Evolutionary conservation across 2,888 invertebrate genomes (phyloP).

Genomic region (Sussaba pulchella): DNA sequence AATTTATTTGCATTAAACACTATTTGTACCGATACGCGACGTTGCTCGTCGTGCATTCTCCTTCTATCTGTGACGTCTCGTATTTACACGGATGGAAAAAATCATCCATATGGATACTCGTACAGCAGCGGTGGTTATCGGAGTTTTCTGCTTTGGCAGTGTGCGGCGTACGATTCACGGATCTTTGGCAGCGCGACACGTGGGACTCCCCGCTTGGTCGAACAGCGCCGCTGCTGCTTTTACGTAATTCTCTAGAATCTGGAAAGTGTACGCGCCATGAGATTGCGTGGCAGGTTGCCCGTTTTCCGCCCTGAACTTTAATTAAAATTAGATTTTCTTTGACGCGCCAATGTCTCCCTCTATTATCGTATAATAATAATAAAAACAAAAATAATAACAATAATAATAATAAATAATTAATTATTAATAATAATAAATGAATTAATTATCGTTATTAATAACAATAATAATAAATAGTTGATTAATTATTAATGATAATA

Average conservation of each 20-base stretch:
- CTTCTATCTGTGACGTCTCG: constrained; percentile 9
- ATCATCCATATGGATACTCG: not conserved
- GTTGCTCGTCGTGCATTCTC: not conserved
- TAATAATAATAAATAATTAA: too few relatives aligned
- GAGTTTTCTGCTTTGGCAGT: constrained; percentile 1
- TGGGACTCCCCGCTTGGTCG: constrained; percentile 10
- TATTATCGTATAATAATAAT: too few relatives aligned
- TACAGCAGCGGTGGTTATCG: not conserved
- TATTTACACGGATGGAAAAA: constrained; percentile 65
- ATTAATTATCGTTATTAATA: too few relatives aligned
- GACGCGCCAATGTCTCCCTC: too few relatives aligned
- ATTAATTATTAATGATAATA: too few relatives aligned
- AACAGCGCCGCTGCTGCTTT: not conserved
- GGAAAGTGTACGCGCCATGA: not conserved
- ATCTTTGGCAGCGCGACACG: constrained; percentile 6
- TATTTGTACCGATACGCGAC: not conserved
- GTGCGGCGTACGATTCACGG: not conserved
- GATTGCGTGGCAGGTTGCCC: constrained; percentile 2
- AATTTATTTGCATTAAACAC: not conserved
- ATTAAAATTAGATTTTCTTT: not conserved
- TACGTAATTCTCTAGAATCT: not conserved
- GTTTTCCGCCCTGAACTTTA: not conserved
- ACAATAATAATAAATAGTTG: too few relatives aligned
- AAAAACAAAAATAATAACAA: too few relatives aligned
- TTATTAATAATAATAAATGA: too few relatives aligned